Conservation (phyloP, 2,797 vertebrate species). For the Borostomias antarcticus region DNA sequence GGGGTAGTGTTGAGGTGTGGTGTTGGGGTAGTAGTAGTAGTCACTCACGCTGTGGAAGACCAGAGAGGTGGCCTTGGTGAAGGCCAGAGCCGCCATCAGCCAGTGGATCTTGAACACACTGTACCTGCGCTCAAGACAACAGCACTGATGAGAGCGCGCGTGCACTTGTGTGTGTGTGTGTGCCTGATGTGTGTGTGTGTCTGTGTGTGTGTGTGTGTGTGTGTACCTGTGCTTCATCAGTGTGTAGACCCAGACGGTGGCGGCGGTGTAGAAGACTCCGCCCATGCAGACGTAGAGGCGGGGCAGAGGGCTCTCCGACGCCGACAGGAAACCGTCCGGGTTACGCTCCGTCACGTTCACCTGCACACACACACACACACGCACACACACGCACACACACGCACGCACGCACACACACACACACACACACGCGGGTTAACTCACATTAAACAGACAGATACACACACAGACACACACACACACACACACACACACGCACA, state of each 20-base stretch:
- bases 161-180: slow-evolving; percentile 61
- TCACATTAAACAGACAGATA: neutral
- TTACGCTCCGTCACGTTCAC: slow-evolving; percentile 80
- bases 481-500: neutral
- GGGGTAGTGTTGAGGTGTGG: neutral
- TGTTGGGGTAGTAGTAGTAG: neutral
- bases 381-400: neutral
- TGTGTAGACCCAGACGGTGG: slow-evolving; percentile 80
- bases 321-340: slow-evolving; percentile 76
- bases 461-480: slow-evolving; percentile 24
- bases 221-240: slow-evolving; percentile 83
- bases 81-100: slow-evolving; percentile 85
- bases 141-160: neutral
- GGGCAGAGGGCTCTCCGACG: slow-evolving; percentile 82
- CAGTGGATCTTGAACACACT: slow-evolving; percentile 88
- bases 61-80: slow-evolving; percentile 82
- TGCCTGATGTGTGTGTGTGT: slow-evolving; percentile 67
- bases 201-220: neutral
- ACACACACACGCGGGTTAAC: neutral
- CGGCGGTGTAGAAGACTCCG: slow-evolving; percentile 77
- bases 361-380: slow-evolving; percentile 53
- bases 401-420: neutral
- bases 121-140: slow-evolving; percentile 61
- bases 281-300: slow-evolving; percentile 84
- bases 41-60: slow-evolving; percentile 86